A percentile compares a stretch with the other conserved stretches of the same genome.
Conservation (phyloP, 2,113 vertebrate species). For the Notothenia coriiceps region DNA sequence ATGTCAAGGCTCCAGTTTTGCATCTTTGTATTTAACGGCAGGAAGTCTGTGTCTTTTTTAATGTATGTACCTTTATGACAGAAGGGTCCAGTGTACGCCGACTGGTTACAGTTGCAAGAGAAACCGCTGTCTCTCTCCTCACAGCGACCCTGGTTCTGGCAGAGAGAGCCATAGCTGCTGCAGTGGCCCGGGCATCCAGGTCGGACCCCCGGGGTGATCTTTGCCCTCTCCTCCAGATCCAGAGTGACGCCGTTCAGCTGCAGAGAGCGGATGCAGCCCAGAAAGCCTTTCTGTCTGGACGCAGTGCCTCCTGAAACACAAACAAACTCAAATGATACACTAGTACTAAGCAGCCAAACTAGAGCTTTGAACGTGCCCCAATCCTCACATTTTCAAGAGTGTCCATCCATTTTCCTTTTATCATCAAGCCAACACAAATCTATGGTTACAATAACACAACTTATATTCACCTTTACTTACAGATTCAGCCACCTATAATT, state of each 20-base stretch:
- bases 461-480: background rate
- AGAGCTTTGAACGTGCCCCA: background rate
- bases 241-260: conserved; percentile 91
- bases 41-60: background rate
- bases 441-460: background rate
- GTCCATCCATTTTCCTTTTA: background rate
- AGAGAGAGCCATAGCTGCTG: conserved; percentile 93
- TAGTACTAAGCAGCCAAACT: background rate
- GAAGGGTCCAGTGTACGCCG: conserved; percentile 90
- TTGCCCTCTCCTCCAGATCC: conserved; percentile 93
- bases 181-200: conserved; percentile 96
- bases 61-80: conserved; percentile 88
- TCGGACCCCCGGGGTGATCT: conserved; percentile 92
- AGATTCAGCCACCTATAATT: too few species aligned
- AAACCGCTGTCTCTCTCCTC: conserved; percentile 90
- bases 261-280: conserved; percentile 94
- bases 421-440: background rate
- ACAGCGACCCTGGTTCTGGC: conserved; percentile 91
- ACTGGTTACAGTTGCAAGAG: conserved; percentile 90
- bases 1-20: background rate
- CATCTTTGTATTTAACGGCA: background rate
- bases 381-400: background rate
- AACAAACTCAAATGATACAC: background rate
- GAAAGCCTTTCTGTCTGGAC: conserved; percentile 94
- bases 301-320: conserved; percentile 91